Conservation (phyloP, 1,140 invertebrate genomes). For the Fopius arisanus region DNA sequence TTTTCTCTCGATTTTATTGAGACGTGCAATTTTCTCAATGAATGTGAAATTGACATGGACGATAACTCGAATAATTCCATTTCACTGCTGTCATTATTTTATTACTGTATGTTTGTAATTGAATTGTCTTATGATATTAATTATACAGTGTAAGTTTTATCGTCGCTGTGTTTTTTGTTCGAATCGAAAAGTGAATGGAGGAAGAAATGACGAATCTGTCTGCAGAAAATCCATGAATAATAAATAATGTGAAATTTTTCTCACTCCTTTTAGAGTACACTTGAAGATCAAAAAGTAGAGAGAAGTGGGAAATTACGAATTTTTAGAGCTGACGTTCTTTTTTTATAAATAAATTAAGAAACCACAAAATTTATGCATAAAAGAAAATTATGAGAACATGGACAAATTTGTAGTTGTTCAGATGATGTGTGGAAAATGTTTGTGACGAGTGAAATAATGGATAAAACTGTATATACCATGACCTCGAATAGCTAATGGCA, state of each 20-base stretch:
- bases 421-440: slow-evolving; percentile 16
- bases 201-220: background rate
- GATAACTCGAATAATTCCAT: background rate
- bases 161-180: background rate
- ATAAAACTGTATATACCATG: slow-evolving; percentile 51
- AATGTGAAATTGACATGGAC: background rate
- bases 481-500: slow-evolving; percentile 51
- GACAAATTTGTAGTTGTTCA: slow-evolving; percentile 25
- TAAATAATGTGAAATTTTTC: background rate
- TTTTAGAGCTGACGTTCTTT: background rate
- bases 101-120: slow-evolving; percentile 4
- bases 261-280: background rate
- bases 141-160: background rate
- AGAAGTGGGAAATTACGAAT: background rate
- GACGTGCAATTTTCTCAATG: background rate
- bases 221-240: background rate
- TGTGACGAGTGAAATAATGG: slow-evolving; percentile 37
- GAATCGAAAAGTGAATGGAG: background rate
- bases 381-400: background rate
- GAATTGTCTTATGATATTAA: background rate
- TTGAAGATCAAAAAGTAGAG: background rate
- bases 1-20: background rate
- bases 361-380: background rate
- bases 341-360: background rate
- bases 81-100: background rate